Conservation (phyloP, 2,797 vertebrate species). For the Distichodus sexfasciatus region DNA sequence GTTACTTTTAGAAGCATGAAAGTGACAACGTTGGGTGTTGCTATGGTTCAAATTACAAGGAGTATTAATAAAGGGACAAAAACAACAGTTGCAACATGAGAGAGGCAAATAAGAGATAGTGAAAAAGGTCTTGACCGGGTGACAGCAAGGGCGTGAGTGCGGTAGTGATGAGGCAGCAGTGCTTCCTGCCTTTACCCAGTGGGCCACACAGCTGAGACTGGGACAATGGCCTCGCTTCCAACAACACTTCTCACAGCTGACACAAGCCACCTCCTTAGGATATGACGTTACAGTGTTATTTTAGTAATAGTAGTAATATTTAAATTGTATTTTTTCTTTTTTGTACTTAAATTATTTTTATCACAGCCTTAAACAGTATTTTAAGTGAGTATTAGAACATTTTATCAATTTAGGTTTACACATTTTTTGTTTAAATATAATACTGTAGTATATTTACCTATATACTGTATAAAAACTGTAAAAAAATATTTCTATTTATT, state of each 20-base stretch:
- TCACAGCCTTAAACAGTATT: not conserved
- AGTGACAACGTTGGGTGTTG: no score
- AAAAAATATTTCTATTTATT: no score
- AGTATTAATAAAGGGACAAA: no score
- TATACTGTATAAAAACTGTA: no score
- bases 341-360: not conserved
- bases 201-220: constrained; percentile 37
- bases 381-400: not conserved
- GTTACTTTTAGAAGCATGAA: no score
- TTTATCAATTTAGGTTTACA: no score
- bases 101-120: constrained; percentile 33
- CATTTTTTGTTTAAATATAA: no score
- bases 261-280: not conserved
- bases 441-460: no score
- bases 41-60: no score
- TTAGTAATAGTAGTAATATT: not conserved
- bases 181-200: constrained; percentile 57
- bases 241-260: constrained; percentile 13
- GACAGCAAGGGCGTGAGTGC: constrained; percentile 26
- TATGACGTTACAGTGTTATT: not conserved
- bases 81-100: not conserved
- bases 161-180: constrained; percentile 27
- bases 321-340: not conserved
- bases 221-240: constrained; percentile 30
- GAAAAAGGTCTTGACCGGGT: constrained; percentile 26